Evolutionary conservation across 2,113 vertebrate species (phyloP).

Genomic region (Equus quagga): DNA sequence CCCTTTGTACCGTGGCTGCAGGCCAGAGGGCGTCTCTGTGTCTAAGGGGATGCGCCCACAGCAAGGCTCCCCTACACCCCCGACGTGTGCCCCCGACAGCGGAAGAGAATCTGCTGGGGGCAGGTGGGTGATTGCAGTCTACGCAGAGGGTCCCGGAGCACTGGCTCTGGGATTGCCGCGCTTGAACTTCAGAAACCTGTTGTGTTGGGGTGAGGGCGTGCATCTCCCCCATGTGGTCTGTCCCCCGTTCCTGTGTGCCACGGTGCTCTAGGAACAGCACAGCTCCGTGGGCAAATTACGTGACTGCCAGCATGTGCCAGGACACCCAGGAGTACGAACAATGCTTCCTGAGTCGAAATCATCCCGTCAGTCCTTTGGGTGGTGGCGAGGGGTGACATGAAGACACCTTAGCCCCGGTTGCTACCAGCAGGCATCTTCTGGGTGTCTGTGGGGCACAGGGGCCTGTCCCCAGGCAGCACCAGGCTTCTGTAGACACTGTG

Average conservation of each 20-base stretch:
- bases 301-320: not conserved
- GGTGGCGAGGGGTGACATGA: rapidly evolving
- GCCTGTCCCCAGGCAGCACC: rapidly evolving
- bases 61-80: not conserved
- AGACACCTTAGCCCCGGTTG: not conserved
- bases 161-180: rapidly evolving
- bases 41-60: rapidly evolving
- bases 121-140: rapidly evolving
- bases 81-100: not conserved
- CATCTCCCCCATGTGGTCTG: too few relatives aligned
- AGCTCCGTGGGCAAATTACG: not conserved
- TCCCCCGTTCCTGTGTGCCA: not conserved
- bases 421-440: rapidly evolving
- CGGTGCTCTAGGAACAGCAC: not conserved
- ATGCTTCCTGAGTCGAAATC: not conserved
- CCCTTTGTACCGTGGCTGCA: rapidly evolving
- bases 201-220: rapidly evolving
- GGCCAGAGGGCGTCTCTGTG: rapidly evolving
- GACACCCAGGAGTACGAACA: rapidly evolving
- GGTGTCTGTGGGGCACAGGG: not conserved
- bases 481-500: rapidly evolving
- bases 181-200: not conserved
- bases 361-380: rapidly evolving
- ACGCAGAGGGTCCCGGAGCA: rapidly evolving
- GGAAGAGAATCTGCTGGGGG: rapidly evolving